These are phyloP conservation scores for Cyclura pinguis DNA, from an alignment of 2,797 vertebrate genomes.

Conservation along the genomic window DNA sequence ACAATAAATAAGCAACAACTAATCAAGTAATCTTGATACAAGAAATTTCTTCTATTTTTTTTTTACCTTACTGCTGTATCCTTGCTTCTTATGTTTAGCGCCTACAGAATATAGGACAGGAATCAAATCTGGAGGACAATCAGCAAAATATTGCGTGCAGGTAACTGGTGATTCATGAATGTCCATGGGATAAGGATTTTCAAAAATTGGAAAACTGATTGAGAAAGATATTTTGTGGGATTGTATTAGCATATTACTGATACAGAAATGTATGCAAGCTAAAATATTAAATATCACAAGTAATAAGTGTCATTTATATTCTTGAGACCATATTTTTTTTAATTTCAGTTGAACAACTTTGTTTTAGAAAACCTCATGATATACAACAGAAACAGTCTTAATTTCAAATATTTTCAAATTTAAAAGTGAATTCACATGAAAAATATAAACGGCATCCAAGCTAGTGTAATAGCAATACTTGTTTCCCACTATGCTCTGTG, in stretches of 20 bases:
- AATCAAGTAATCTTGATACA: background rate
- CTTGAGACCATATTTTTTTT: slow-evolving; percentile 23
- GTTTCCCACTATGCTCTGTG: background rate
- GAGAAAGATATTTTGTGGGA: slow-evolving; percentile 72
- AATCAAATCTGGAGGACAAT: slow-evolving; percentile 96
- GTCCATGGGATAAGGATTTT: slow-evolving; percentile 99
- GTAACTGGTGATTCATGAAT: slow-evolving; percentile 98
- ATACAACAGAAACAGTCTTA: background rate
- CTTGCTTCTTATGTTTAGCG: slow-evolving; percentile 97
- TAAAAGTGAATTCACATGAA: background rate
- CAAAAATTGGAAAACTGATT: slow-evolving; percentile 97
- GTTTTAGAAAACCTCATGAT: background rate
- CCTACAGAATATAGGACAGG: slow-evolving; percentile 97
- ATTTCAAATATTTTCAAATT: background rate
- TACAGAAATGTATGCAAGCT: slow-evolving; percentile 14
- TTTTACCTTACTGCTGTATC: slow-evolving; percentile 96
- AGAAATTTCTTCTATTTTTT: background rate
- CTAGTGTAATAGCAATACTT: too few relatives aligned
- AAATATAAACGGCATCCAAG: background rate
- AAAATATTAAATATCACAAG: background rate
- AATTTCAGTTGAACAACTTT: background rate
- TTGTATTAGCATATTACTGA: slow-evolving; percentile 60
- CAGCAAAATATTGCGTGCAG: slow-evolving; percentile 96
- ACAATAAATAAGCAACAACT: background rate
- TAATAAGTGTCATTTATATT: slow-evolving; percentile 15